A percentile compares a stretch with the other conserved stretches of the same genome.
These are phyloP conservation scores for Cryptotis parvus DNA, from an alignment of 2,113 vertebrate genomes.

Conservation along the genomic window DNA sequence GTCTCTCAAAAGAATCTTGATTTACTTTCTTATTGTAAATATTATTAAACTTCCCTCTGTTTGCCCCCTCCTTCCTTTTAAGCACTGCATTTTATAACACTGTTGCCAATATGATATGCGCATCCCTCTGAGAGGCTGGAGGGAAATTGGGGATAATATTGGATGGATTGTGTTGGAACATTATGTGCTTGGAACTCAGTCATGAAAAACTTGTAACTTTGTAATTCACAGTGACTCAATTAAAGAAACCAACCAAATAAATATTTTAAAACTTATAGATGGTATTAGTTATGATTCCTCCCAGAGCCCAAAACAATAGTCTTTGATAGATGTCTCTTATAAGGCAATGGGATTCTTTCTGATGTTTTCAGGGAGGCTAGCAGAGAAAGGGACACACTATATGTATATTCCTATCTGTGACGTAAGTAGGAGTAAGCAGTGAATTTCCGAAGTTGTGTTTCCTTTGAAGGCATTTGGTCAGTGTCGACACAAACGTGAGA, in stretches of 20 bases:
- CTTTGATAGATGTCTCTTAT: not conserved
- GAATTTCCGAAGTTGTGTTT: slow-evolving; percentile 22
- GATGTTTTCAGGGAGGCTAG: no score
- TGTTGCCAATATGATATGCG: not conserved
- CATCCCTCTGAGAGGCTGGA: no score
- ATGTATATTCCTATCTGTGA: not conserved
- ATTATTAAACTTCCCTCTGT: no score
- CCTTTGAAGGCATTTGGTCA: not conserved
- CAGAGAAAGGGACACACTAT: not conserved
- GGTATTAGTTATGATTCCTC: not conserved
- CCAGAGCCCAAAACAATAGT: not conserved
- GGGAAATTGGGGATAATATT: no score
- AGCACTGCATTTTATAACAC: no score
- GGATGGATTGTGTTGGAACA: no score
- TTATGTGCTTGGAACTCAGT: no score
- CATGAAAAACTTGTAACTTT: no score
- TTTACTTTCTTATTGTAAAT: not conserved
- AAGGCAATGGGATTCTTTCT: not conserved
- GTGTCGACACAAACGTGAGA: not conserved
- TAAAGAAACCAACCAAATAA: no score
- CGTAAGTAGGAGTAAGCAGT: not conserved
- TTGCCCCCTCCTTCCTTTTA: no score
- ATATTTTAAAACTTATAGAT: not conserved
- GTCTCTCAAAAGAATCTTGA: not conserved
- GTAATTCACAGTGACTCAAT: no score